Conservation (phyloP, 2,113 vertebrate species). For the Chionis minor region DNA sequence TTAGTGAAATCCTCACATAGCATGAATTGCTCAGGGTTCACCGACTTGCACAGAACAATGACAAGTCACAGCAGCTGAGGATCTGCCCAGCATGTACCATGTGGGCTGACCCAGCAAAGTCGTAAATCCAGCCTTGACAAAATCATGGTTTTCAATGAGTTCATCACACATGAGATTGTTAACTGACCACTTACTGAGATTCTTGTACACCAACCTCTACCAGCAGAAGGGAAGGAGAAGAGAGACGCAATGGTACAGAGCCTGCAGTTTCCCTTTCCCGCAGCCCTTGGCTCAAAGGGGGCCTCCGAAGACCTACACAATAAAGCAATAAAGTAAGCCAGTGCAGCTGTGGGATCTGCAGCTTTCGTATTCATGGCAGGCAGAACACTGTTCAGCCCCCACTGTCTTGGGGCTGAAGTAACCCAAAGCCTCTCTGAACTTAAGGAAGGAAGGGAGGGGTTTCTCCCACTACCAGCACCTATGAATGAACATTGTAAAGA, state of each 20-base stretch:
- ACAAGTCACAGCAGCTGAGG: not conserved
- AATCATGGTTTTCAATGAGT: not conserved
- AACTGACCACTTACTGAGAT: not conserved
- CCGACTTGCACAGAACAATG: not conserved
- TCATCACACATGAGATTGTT: not conserved
- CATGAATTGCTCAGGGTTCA: not conserved
- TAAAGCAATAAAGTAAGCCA: not conserved
- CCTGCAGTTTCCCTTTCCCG: not conserved
- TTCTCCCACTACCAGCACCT: not conserved
- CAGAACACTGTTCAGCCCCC: not conserved
- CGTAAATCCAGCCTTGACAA: not conserved
- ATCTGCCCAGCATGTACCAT: not conserved
- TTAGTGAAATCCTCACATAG: not conserved
- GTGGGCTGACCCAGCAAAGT: not conserved
- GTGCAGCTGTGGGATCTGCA: not conserved
- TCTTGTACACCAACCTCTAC: fast-evolving
- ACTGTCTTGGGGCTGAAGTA: not conserved
- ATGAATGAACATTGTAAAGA: not conserved
- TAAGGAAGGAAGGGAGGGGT: not conserved
- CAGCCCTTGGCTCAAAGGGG: not conserved
- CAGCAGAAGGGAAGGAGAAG: not conserved
- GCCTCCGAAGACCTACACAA: not conserved
- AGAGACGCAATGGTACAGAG: not conserved
- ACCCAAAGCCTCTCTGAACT: not conserved
- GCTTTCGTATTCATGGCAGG: not conserved